Evolutionary conservation across 2,888 invertebrate species (phyloP), one percentile per base, ranked within the genome.

Genomic region (Agrilus cyanescens): DNA sequence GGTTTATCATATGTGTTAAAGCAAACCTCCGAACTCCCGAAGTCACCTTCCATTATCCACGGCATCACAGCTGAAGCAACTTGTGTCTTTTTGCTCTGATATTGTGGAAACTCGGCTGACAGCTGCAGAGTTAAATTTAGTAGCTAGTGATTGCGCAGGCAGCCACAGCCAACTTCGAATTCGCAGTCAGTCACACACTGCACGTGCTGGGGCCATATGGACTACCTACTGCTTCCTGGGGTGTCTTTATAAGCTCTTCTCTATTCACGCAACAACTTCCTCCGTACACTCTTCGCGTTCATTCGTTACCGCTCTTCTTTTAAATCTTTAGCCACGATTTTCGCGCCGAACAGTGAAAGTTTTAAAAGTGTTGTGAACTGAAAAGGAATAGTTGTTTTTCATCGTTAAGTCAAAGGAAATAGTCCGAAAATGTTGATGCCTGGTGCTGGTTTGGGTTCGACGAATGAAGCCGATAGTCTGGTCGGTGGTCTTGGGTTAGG

Each of bases 391-490:
- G 15, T 33, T 33, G 12, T 32, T 14, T 14, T 32, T 32, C 14
- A 5, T 32, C 6, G 2, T 8, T 2, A 33, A 33, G 25, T 25
- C 25, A 25, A 25, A 25, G 4, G 4, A 10, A 13, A 33, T 33
- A 36, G 33, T 15, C 15, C 73, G 68, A 73, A 71, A 61, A 77
- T 76, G 76, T 66, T 76, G 67, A 77, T 77, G 77, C 60, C 59
- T 46, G 57, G 56, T 53, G 59, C 56, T 47, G 59, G 41, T 41
- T 43, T 48, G 34, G 46, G 48, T 32, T 36, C 43, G 13, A 41
- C 41, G 37, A 57, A 57, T 32, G 68, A 69, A 48, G 64, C 67
- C 37, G 71, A 69, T 41, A 57, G 59, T 51, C 56, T 65, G 38
- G 63, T 64, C 32, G 61, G 62, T 20, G 62, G 67, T 45, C 54